Percentiles rank a stretch among this genome's conserved stretches.
These are phyloP conservation scores for Zootermopsis nevadensis DNA, from an alignment of 2,888 invertebrate species.

Conservation along the genomic window DNA sequence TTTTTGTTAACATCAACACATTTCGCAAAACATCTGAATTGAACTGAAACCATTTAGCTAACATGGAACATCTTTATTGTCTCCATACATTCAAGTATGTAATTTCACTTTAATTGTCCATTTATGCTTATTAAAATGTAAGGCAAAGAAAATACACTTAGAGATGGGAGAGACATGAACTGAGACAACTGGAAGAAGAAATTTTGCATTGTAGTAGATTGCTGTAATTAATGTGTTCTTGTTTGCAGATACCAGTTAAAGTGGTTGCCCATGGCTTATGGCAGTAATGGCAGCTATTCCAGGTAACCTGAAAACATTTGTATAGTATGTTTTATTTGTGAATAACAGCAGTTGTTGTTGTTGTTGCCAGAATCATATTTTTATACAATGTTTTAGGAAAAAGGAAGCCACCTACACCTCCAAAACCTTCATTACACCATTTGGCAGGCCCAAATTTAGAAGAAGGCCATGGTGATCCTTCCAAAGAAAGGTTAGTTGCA, in stretches of 20 bases:
- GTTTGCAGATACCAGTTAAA: background rate
- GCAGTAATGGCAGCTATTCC: conserved; percentile 20
- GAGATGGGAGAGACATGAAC: too few relatives aligned
- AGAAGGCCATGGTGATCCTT: conserved; percentile 1
- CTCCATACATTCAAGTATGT: too few relatives aligned
- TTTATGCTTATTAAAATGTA: too few relatives aligned
- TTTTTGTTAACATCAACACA: too few relatives aligned
- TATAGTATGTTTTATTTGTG: background rate
- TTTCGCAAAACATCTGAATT: too few relatives aligned
- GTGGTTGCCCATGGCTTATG: background rate
- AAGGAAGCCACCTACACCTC: conserved; percentile 41
- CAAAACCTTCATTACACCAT: conserved; percentile 35
- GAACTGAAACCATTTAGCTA: too few relatives aligned
- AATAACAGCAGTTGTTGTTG: background rate
- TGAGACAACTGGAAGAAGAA: too few relatives aligned
- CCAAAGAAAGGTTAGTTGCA: conserved; percentile 5
- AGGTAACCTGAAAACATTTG: background rate
- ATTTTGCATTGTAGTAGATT: too few relatives aligned
- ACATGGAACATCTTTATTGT: too few relatives aligned
- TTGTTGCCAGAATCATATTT: too few relatives aligned
- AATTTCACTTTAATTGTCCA: too few relatives aligned
- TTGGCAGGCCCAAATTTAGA: background rate
- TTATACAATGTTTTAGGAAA: conserved; percentile 23
- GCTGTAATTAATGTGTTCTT: background rate
- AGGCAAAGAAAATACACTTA: too few relatives aligned